Base-by-base conservation (phyloP, 2,113 vertebrate genomes). In the Lepus americanus region DNA sequence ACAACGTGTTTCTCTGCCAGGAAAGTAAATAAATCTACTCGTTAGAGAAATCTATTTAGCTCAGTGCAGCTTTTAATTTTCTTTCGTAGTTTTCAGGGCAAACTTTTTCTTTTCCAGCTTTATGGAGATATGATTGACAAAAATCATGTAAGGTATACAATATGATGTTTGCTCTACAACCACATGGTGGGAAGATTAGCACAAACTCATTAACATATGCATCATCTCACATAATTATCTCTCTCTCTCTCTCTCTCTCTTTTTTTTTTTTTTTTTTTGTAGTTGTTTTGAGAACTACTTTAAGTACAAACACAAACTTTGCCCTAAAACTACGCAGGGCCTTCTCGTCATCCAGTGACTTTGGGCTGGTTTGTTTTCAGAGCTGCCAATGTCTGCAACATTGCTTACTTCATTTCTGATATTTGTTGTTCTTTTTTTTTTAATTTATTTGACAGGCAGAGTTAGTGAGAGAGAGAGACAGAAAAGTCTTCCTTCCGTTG, bases 81-180 rank as follows among this genome's bases (percentile, higher is more conserved):
- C 14, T 83, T 96, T 91, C 3, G 3, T 64, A 63, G 69, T 70
- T 94, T 55, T 83, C 79, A 94, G 29, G 89, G 19, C 22, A 89
- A 87, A 83, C 8, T 78, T 76, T 59, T 69, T 39, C 19, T 83
- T 83, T 83, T 76, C 20, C 3, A 64, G 16, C 0, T 44, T 92
- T 55, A 36, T 44, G n/a, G n/a, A 92, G 39, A 39, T 51, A 63
- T 33, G 22, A 64, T 5, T 84, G 8, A 39, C n/a, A 78, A 84
- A 23, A 69, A 63, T 79, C 29, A 72, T 73, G 49, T 53, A 90
- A 72, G 25, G 6, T 29, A 39, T 29, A 17, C 59, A 72, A 76
- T 6, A 36, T 51, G 16, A n/a, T 77, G 31, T 31, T 49, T 36
- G 5, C 74, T 76, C 61, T 27, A 25, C n/a, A 59, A 31, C 7